Evolutionary conservation across 1,140 invertebrate species (phyloP).

Genomic region (Vanessa tameamea): DNA sequence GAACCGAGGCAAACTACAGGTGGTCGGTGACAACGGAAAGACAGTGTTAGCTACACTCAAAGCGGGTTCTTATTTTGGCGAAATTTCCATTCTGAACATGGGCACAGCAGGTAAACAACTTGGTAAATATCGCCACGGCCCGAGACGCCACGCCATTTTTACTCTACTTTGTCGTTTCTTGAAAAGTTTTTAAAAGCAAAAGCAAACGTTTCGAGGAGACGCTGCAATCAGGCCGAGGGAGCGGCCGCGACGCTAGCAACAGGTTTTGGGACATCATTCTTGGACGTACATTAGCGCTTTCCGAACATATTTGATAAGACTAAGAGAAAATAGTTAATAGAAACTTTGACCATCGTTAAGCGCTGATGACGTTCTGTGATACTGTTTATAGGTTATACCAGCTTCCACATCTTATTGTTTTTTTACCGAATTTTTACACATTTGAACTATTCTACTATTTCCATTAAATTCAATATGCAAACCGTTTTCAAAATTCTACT

Average conservation of each 20-base stretch:
- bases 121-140: constrained; percentile 90
- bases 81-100: constrained; percentile 99
- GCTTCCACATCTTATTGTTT: constrained; percentile 58
- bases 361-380: constrained; percentile 51
- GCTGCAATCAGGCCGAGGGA: constrained; percentile 80
- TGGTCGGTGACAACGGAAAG: constrained; percentile 98
- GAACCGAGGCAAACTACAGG: constrained; percentile 96
- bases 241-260: constrained; percentile 72
- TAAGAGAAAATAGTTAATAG: neutral
- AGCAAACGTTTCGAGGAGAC: constrained; percentile 78
- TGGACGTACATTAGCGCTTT: constrained; percentile 50
- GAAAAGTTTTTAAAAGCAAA: constrained; percentile 73
- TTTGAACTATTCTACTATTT: constrained; percentile 39
- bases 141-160: constrained; percentile 81
- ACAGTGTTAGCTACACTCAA: constrained; percentile 97
- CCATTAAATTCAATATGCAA: constrained; percentile 11
- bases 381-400: constrained; percentile 49
- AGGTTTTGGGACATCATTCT: constrained; percentile 75
- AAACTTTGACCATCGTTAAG: constrained; percentile 21
- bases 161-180: constrained; percentile 62
- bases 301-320: neutral
- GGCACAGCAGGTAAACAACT: constrained; percentile 98
- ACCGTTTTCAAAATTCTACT: constrained; percentile 29
- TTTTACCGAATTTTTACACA: constrained; percentile 48
- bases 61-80: constrained; percentile 99